Percentiles rank a stretch among this genome's conserved stretches.
phyloP scores from a whole-genome alignment of 92 coral and sea anemone genomes.

The Hydrozoanthus gracilis region DNA sequence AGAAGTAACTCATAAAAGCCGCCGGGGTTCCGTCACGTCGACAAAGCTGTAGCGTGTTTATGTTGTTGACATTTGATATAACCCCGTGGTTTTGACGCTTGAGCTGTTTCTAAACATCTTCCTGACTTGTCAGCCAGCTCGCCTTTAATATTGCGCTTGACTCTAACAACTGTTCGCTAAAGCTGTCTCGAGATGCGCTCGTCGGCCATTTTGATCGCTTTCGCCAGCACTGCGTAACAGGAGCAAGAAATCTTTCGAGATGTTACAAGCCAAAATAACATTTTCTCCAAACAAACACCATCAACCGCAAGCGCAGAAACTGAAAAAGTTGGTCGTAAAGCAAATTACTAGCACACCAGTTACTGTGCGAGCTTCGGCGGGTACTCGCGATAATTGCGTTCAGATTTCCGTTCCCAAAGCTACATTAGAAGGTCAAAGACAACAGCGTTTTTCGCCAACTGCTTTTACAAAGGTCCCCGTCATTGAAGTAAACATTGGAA shows the following conservation, averaged over 20 bases:
- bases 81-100: conserved; percentile 30
- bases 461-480: conserved; percentile 35
- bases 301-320: conserved; percentile 44
- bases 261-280: conserved; percentile 45
- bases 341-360: conserved; percentile 44
- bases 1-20: not conserved
- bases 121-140: conserved; percentile 38
- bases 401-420: conserved; percentile 42
- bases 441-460: conserved; percentile 1
- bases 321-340: conserved; percentile 44
- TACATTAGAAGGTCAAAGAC: conserved; percentile 20
- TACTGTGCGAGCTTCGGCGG: conserved; percentile 46
- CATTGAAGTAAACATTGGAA: conserved; percentile 47
- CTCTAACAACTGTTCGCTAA: conserved; percentile 43
- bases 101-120: conserved; percentile 43
- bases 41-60: not conserved
- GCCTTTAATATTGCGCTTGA: conserved; percentile 20
- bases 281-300: conserved; percentile 37
- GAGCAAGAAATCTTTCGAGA: conserved; percentile 4
- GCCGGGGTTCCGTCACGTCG: not conserved
- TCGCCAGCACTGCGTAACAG: conserved; percentile 9
- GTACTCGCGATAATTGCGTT: conserved; percentile 46
- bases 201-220: not conserved
- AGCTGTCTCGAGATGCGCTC: conserved; percentile 39
- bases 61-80: conserved; percentile 41